phyloP scores from a whole-genome alignment of 2,888 invertebrate species.

The Neocrepidodera transversa region DNA sequence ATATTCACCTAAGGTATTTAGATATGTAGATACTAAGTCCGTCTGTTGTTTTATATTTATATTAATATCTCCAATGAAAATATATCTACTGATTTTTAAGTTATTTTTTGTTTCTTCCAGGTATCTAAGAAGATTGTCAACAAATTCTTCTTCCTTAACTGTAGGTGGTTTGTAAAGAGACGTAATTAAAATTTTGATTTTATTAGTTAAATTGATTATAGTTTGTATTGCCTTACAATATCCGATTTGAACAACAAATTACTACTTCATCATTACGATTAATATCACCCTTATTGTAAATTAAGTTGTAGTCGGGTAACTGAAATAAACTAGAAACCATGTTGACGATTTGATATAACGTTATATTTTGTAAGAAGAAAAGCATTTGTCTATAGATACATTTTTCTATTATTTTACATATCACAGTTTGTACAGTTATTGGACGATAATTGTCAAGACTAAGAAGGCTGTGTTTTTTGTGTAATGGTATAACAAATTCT shows the following conservation, averaged over 20 bases:
- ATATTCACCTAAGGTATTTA: no score
- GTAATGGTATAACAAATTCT: no score
- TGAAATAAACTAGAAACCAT: background rate
- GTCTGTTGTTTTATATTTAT: background rate
- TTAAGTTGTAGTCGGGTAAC: background rate
- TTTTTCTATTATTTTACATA: no score
- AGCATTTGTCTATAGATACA: no score
- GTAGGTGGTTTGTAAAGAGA: background rate
- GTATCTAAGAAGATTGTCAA: background rate
- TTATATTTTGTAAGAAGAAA: no score
- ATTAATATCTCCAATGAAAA: background rate
- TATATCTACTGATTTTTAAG: background rate
- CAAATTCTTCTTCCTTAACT: background rate
- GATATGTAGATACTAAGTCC: no score
- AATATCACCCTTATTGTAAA: constrained; percentile 11
- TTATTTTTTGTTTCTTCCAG: background rate
- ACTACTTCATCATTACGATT: constrained; percentile 9
- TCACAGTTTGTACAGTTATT: no score
- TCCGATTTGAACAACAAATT: background rate
- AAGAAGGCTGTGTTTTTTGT: no score
- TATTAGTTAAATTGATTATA: background rate
- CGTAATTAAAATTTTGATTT: background rate
- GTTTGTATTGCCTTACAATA: background rate
- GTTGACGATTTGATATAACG: no score
- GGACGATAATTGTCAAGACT: no score